Conservation (phyloP, 2,797 vertebrate genomes). For the Anguilla marmorata region DNA sequence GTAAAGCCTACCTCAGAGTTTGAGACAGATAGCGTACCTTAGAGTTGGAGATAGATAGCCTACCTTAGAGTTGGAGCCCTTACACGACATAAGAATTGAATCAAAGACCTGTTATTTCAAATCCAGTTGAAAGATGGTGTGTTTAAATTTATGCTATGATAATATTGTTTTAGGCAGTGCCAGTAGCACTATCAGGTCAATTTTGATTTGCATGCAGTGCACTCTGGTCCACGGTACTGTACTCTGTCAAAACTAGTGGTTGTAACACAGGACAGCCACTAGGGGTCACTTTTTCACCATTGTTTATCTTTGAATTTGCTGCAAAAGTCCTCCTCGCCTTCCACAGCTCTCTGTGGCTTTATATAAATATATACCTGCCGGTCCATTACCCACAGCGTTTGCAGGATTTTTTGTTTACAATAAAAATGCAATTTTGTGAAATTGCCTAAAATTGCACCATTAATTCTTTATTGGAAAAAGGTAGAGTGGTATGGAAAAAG, state of each 20-base stretch:
- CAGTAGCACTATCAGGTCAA: background rate
- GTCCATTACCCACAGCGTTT: constrained; percentile 33
- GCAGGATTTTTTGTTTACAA: constrained; percentile 30
- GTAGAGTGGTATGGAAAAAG: background rate
- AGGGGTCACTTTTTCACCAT: constrained; percentile 68
- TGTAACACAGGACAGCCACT: constrained; percentile 53
- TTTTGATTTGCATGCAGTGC: background rate
- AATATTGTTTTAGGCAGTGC: background rate
- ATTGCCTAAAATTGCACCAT: constrained; percentile 19
- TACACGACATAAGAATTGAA: background rate
- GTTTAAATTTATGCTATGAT: background rate
- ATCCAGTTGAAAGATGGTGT: background rate
- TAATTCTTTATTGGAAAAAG: constrained; percentile 33
- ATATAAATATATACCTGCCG: constrained; percentile 40
- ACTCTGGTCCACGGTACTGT: no score
- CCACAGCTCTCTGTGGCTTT: background rate
- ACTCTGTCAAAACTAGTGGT: background rate
- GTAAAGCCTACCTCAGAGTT: background rate
- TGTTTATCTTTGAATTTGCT: background rate
- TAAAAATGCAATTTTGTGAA: constrained; percentile 31
- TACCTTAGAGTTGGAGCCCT: background rate
- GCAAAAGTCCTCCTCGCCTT: background rate
- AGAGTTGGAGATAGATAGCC: background rate
- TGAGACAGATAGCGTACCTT: background rate
- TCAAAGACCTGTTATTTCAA: background rate